Conservation (phyloP, 2,888 invertebrate genomes). For the Eristalis arbustorum region DNA sequence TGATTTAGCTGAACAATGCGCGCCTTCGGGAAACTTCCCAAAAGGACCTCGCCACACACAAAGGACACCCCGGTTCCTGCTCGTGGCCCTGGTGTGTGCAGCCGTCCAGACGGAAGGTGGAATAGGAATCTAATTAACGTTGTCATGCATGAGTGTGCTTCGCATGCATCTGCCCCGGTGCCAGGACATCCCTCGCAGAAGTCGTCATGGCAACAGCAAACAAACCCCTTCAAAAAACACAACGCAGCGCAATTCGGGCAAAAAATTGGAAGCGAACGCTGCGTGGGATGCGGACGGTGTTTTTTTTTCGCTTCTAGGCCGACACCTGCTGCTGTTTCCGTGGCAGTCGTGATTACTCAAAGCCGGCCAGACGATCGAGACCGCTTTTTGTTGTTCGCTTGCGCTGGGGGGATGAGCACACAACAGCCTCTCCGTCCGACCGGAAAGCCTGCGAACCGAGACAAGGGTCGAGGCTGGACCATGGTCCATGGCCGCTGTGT, state of each 20-base stretch:
- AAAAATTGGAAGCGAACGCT: neutral
- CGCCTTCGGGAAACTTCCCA: constrained; percentile 13
- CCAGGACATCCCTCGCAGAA: constrained; percentile 2
- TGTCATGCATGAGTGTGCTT: constrained; percentile 58
- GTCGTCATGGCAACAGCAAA: constrained; percentile 58
- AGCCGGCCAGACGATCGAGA: constrained; percentile 13
- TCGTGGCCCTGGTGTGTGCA: neutral
- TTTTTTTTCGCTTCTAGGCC: constrained; percentile 5
- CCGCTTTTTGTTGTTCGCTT: neutral
- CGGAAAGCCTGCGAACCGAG: neutral
- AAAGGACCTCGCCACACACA: constrained; percentile 24
- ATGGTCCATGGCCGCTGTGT: neutral
- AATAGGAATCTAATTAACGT: constrained; percentile 57
- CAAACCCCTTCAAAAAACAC: constrained; percentile 30
- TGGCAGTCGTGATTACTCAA: constrained; percentile 36
- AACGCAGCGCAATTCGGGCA: neutral
- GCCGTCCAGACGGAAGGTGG: constrained; percentile 7
- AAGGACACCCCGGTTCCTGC: neutral
- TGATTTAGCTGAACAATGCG: constrained; percentile 50
- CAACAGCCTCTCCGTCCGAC: neutral
- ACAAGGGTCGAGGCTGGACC: neutral
- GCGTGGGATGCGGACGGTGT: neutral
- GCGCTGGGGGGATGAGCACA: neutral
- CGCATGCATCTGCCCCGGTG: constrained; percentile 49
- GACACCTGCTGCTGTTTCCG: constrained; percentile 49